Evolutionary conservation across 1,140 invertebrate genomes (phyloP).

Genomic region (Polyergus mexicanus): DNA sequence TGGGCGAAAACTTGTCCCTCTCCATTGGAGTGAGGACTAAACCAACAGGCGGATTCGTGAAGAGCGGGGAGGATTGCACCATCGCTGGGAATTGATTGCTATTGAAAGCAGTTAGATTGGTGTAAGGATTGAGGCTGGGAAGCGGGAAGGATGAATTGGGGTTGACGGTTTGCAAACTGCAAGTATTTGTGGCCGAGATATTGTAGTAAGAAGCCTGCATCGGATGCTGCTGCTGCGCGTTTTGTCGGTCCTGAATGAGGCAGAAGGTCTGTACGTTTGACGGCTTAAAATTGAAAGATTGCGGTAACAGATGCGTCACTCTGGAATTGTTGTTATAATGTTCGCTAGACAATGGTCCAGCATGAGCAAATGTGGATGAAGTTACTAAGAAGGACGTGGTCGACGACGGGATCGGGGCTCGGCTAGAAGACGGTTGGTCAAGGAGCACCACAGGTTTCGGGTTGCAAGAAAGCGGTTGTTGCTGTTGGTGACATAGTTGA

Average conservation of each 20-base stretch:
- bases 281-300: conserved; percentile 78
- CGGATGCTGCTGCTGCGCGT: conserved; percentile 61
- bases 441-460: conserved; percentile 77
- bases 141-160: conserved; percentile 72
- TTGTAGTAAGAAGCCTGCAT: conserved; percentile 76
- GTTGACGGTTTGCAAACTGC: conserved; percentile 75
- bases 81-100: conserved; percentile 68
- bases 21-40: conserved; percentile 59
- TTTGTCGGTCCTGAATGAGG: conserved; percentile 75
- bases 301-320: conserved; percentile 74
- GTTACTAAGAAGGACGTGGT: conserved; percentile 75
- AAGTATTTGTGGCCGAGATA: conserved; percentile 72
- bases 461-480: conserved; percentile 76
- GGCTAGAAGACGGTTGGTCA: conserved; percentile 74
- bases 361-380: conserved; percentile 73
- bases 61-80: conserved; percentile 64
- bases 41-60: conserved; percentile 70
- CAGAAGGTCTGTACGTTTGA: conserved; percentile 77
- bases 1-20: conserved; percentile 62
- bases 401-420: conserved; percentile 59
- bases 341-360: conserved; percentile 72
- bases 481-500: conserved; percentile 72
- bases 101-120: conserved; percentile 52
- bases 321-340: conserved; percentile 74
- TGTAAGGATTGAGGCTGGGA: conserved; percentile 69